These are phyloP conservation scores for Drosophila setifemur DNA, from an alignment of 1,140 invertebrate genomes.

Conservation along the genomic window DNA sequence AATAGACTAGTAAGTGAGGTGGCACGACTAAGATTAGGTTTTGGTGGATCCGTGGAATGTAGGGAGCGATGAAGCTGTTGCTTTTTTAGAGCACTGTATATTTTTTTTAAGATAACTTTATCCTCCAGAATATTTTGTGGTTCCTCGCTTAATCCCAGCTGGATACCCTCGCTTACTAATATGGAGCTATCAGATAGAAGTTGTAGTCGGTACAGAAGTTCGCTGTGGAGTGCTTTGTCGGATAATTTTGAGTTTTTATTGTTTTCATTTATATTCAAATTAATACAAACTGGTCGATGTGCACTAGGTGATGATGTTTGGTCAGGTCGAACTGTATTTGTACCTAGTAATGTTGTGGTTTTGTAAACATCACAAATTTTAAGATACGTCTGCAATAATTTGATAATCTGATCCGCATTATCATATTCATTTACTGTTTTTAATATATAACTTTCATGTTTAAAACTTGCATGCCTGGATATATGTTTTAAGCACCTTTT, in stretches of 20 bases:
- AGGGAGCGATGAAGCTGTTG: constrained; percentile 70
- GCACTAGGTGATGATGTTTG: constrained; percentile 70
- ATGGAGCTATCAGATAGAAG: constrained; percentile 11
- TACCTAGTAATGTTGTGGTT: constrained; percentile 58
- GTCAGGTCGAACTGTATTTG: constrained; percentile 69
- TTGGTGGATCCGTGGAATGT: constrained; percentile 61
- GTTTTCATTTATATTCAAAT: background rate
- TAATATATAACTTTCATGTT: constrained; percentile 83
- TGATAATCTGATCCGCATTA: constrained; percentile 54
- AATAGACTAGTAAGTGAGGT: constrained; percentile 51
- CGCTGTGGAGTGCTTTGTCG: background rate
- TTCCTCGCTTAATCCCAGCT: constrained; percentile 26
- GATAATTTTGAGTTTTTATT: background rate
- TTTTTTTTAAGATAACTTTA: constrained; percentile 63
- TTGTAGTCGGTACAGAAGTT: constrained; percentile 39
- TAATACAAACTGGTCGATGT: constrained; percentile 36
- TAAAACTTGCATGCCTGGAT: constrained; percentile 31
- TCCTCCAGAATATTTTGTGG: constrained; percentile 56
- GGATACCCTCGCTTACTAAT: constrained; percentile 1
- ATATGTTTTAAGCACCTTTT: constrained; percentile 84
- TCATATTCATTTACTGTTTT: constrained; percentile 73
- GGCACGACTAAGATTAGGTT: constrained; percentile 29
- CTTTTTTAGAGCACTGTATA: constrained; percentile 71
- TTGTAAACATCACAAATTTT: constrained; percentile 62
- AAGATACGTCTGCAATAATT: constrained; percentile 62